Evolutionary conservation across 1,140 invertebrate species (phyloP).

Genomic region (Orchesella cincta): DNA sequence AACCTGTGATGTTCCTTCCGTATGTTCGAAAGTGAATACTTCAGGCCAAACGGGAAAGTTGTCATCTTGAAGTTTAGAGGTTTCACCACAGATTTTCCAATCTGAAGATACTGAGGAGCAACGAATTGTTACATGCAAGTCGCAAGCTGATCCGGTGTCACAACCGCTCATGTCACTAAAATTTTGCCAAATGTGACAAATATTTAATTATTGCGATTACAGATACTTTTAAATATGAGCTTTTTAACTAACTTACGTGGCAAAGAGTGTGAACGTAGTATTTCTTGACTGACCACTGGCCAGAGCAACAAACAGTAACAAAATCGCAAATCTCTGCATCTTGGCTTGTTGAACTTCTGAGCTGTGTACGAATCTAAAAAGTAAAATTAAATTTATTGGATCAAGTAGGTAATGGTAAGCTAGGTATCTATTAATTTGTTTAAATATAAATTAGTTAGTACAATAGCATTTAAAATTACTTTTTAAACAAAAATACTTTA

Average conservation of each 20-base stretch:
- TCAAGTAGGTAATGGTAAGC: too few relatives aligned
- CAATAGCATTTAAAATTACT: too few relatives aligned
- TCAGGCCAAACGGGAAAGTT: constrained; percentile 36
- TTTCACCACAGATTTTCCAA: constrained; percentile 34
- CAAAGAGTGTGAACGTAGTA: neutral
- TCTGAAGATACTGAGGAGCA: constrained; percentile 25
- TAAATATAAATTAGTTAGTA: too few relatives aligned
- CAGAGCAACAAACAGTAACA: too few relatives aligned
- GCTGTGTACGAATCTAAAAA: too few relatives aligned
- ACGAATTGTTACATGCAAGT: constrained; percentile 24
- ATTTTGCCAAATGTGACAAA: neutral
- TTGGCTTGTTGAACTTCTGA: too few relatives aligned
- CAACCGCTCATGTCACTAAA: constrained; percentile 36
- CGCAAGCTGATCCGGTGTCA: constrained; percentile 35
- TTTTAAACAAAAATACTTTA: too few relatives aligned
- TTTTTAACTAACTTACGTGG: constrained; percentile 2
- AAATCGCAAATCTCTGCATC: too few relatives aligned
- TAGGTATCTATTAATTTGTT: too few relatives aligned
- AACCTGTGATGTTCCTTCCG: neutral
- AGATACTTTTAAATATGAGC: neutral
- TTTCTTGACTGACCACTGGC: too few relatives aligned
- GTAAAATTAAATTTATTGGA: too few relatives aligned
- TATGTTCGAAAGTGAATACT: constrained; percentile 32
- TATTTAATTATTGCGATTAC: neutral
- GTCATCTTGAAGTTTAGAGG: constrained; percentile 32